Conservation (phyloP, 2,113 vertebrate species). For the Hyperoodon ampullatus region DNA sequence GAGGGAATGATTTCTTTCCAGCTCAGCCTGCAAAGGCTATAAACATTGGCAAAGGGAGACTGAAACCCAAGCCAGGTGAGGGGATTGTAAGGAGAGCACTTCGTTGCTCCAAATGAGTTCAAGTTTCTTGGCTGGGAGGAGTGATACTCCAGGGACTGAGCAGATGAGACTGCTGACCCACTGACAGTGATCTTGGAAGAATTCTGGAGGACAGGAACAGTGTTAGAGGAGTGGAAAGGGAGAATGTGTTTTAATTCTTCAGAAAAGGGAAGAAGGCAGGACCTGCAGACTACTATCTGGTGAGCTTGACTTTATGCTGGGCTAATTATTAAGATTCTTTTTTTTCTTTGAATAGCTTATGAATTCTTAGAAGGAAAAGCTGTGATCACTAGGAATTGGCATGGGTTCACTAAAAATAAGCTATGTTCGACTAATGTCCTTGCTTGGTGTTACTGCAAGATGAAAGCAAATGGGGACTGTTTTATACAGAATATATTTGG, state of each 20-base stretch:
- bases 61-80: slow-evolving; percentile 44
- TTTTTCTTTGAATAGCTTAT: neutral
- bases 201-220: neutral
- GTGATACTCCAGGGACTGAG: neutral
- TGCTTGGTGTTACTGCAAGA: neutral
- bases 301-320: slow-evolving; percentile 30
- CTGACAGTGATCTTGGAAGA: neutral
- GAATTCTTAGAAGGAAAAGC: slow-evolving; percentile 24
- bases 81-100: slow-evolving; percentile 33
- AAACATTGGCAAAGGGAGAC: neutral
- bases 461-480: neutral
- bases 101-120: slow-evolving; percentile 28
- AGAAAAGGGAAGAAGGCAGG: neutral
- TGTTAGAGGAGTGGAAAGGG: neutral
- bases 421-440: neutral
- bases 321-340: neutral
- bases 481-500: neutral
- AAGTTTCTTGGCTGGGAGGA: slow-evolving; percentile 46
- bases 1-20: neutral
- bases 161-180: neutral
- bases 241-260: neutral
- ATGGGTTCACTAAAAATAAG: neutral
- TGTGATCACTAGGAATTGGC: neutral
- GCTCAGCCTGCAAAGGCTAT: neutral
- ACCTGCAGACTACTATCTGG: neutral